Base-by-base conservation (phyloP, 2,888 invertebrate species). In the Thera britannica region DNA sequence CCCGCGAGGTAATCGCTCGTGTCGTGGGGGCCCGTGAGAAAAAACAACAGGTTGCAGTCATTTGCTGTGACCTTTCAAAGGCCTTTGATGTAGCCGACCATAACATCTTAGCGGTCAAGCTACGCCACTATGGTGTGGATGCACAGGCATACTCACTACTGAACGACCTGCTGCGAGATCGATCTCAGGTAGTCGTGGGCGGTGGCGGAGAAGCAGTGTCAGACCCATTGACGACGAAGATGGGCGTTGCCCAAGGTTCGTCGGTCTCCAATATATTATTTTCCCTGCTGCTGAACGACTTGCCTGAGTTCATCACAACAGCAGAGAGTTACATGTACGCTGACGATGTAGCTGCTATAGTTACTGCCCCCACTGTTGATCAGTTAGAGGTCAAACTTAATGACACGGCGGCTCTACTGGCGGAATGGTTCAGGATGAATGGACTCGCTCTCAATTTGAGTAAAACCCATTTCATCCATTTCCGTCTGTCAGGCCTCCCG, bases 171-270 rank as follows among this genome's bases (percentile, higher is more conserved):
- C 2, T 44, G 41, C 4, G 7, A 44, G 6, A 35, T 11, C 38
- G 51, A 7, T n/a, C 34, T n/a, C 66, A 66, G 44, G 61, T 57
- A 2, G 60, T 65, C 1, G 2, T 41, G 3, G 58, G 57, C 3
- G 44, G 38, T 46, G 61, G 61, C 11, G n/a, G 46, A 2, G 6
- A 8, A 1, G 36, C 44, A 0, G 36, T 2, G 1, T 58, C 61
- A 0, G 51, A 58, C 38, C 46, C 61, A 1, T 11, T 65, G 2
- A 2, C 2, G 11, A 3, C 59, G 3, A 6, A 4, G 3, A 58
- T 58, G 58, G 67, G 67, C 0, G 67, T 67, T 1, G 58, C 62
- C 2, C 67, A 67, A 9, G 67, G 62, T 0, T 62, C 67, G 1
- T 60, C 60, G 2, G 57, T 65, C n/a, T 65, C 60, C 0, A 65